These are phyloP conservation scores for Emmelina monodactyla DNA, from an alignment of 2,888 invertebrate genomes.

Conservation along the genomic window DNA sequence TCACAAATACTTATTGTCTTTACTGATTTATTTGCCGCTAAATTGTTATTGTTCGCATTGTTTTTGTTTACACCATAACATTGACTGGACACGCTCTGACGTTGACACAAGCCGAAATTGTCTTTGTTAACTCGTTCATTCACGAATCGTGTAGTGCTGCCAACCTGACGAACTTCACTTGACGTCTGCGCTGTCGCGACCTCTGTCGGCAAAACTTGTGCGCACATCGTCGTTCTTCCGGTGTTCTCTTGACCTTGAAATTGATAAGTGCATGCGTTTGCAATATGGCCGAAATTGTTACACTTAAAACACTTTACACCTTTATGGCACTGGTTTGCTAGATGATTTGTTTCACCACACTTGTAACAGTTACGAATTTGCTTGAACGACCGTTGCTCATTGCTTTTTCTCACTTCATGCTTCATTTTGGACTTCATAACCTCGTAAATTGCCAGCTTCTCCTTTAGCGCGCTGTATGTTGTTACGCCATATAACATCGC, in stretches of 20 bases:
- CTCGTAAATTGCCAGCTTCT: constrained; percentile 15
- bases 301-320: constrained; percentile 14
- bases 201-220: neutral
- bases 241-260: neutral
- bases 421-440: constrained; percentile 4
- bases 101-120: neutral
- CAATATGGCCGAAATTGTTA: constrained; percentile 14
- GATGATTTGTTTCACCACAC: constrained; percentile 11
- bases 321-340: constrained; percentile 4
- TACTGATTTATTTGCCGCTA: neutral
- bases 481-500: constrained; percentile 15
- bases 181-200: neutral
- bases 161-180: neutral
- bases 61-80: neutral
- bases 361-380: constrained; percentile 10
- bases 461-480: constrained; percentile 11
- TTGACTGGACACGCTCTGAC: too few species aligned
- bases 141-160: neutral
- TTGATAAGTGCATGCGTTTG: neutral
- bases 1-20: neutral
- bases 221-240: neutral
- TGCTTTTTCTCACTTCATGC: neutral
- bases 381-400: neutral
- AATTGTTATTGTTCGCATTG: neutral
- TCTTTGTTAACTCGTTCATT: neutral